Evolutionary conservation across 2,888 invertebrate species (phyloP).

Genomic region (Drosophila putrida): DNA sequence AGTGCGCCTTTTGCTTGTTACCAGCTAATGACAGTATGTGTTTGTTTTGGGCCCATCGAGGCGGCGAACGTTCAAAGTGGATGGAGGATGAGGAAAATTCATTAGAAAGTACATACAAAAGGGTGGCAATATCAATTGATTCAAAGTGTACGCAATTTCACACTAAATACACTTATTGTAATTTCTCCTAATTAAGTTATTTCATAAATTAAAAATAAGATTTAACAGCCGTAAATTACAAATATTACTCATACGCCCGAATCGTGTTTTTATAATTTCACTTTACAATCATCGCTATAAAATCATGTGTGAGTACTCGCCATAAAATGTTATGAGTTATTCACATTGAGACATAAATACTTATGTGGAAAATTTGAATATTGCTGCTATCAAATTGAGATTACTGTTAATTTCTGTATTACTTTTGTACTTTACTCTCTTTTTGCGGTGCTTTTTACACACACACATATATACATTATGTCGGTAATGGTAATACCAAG

Average conservation of each 20-base stretch:
- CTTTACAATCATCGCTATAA: background rate
- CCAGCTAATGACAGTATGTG: conserved; percentile 43
- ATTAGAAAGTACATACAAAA: conserved; percentile 20
- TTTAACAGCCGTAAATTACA: background rate
- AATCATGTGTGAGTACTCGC: background rate
- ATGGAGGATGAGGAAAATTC: conserved; percentile 4
- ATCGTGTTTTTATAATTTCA: background rate
- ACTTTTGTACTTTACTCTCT: conserved; percentile 3
- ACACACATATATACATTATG: conserved; percentile 23
- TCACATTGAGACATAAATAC: background rate
- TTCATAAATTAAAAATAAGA: background rate
- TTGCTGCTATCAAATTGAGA: conserved; percentile 7
- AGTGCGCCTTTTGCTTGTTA: conserved; percentile 59
- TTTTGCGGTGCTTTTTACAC: conserved; percentile 12
- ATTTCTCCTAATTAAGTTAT: background rate
- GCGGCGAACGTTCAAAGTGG: conserved; percentile 44
- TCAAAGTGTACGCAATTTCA: background rate
- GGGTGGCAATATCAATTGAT: conserved; percentile 2
- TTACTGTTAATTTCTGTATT: conserved; percentile 24
- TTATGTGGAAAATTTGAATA: conserved; percentile 1
- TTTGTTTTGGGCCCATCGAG: conserved; percentile 7
- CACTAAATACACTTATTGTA: background rate
- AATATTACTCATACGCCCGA: conserved; percentile 23
- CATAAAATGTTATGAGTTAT: conserved; percentile 7
- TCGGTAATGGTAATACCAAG: conserved; percentile 66